Conservation (phyloP, 2,113 vertebrate species). For the Caranx melampygus region DNA sequence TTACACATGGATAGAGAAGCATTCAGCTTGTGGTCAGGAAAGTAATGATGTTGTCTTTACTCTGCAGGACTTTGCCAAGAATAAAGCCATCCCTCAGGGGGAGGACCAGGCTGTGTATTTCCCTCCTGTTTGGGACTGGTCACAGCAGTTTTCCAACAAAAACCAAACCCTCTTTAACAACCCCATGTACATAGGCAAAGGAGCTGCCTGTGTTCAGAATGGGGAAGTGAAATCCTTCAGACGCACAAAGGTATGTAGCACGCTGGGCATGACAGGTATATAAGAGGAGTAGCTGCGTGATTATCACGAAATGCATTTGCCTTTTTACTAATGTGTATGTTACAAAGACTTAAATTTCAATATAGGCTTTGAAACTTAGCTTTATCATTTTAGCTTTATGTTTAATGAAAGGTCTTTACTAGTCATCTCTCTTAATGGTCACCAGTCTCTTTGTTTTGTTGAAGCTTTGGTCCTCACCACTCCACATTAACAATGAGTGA, state of each 20-base stretch:
- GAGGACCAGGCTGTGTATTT: constrained; percentile 90
- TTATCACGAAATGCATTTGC: background rate
- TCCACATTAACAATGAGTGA: background rate
- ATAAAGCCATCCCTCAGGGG: constrained; percentile 91
- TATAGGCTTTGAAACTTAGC: background rate
- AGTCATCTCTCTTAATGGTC: background rate
- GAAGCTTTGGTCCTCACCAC: background rate
- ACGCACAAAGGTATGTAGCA: constrained; percentile 89
- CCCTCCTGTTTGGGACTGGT: constrained; percentile 98
- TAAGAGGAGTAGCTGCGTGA: background rate
- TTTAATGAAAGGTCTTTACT: background rate
- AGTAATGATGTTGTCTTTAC: constrained; percentile 35
- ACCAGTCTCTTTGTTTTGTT: background rate
- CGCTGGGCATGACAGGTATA: background rate
- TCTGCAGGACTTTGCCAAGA: constrained; percentile 94
- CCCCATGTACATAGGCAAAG: constrained; percentile 93
- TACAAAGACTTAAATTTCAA: background rate
- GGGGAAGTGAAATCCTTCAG: constrained; percentile 89
- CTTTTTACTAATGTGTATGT: background rate
- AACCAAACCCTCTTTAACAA: constrained; percentile 96
- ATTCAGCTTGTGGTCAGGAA: constrained; percentile 4
- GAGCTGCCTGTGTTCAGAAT: constrained; percentile 86
- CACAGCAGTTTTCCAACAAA: constrained; percentile 90
- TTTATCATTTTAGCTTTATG: background rate
- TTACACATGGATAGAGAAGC: background rate